Conservation (phyloP, 2,888 invertebrate species). For the Drosophila kambysellisi region DNA sequence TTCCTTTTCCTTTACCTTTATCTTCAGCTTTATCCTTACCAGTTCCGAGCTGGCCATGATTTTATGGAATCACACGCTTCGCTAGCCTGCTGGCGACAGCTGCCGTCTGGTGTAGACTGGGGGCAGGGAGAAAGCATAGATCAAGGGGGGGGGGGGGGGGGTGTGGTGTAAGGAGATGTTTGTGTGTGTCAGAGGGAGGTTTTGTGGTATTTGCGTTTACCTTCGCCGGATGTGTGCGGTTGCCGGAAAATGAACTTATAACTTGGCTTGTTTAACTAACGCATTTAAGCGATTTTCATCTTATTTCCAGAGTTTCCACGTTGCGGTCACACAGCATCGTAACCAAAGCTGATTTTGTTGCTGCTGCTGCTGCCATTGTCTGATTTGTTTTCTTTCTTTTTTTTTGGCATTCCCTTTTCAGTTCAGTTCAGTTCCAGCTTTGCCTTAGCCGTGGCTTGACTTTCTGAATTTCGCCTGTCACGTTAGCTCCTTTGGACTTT, state of each 20-base stretch:
- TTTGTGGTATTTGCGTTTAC: constrained; percentile 55
- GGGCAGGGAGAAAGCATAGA: background rate
- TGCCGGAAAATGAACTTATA: constrained; percentile 79
- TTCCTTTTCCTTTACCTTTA: background rate
- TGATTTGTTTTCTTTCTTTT: background rate
- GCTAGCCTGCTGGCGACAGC: constrained; percentile 60
- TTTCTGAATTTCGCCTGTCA: constrained; percentile 29
- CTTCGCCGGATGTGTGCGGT: constrained; percentile 74
- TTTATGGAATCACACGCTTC: constrained; percentile 77
- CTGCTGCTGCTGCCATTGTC: constrained; percentile 3
- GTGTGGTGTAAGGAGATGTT: background rate
- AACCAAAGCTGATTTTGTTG: constrained; percentile 12
- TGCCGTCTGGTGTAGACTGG: constrained; percentile 3
- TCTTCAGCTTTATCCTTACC: background rate
- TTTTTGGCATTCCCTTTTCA: constrained; percentile 8
- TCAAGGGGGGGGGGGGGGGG: background rate
- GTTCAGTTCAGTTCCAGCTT: background rate
- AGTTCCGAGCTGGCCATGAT: constrained; percentile 44
- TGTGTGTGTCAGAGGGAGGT: constrained; percentile 1
- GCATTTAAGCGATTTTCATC: constrained; percentile 76
- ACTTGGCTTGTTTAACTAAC: constrained; percentile 79
- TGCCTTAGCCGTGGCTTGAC: constrained; percentile 4
- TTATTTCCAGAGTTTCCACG: constrained; percentile 35
- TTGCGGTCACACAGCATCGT: constrained; percentile 21
- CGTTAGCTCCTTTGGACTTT: constrained; percentile 17